Base-by-base conservation (phyloP, 2,888 invertebrate genomes). In the Aleiodes alternator region DNA sequence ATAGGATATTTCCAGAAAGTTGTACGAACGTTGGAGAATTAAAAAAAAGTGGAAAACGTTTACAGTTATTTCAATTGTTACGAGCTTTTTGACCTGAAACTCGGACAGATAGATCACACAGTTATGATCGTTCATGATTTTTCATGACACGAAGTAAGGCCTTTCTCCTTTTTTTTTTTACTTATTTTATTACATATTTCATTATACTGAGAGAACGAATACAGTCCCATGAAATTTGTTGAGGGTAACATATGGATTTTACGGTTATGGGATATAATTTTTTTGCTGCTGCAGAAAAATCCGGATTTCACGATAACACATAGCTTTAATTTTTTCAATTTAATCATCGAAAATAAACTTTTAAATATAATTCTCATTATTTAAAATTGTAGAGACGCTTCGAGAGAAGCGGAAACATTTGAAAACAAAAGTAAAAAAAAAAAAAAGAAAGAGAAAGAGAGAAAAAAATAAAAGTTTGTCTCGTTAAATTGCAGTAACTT, bases 401-500 rank as follows among this genome's bases (percentile, higher is more conserved):
- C 1, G 16, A 16, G 16, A 14, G 12, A 16, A 53, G 16, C 8
- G 14, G 14, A 43, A 43, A 53, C 53, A 43, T 43, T 43, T 43
- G 7, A 43, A 43, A 43, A 43, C 43, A 43, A 43, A 43, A 38
- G 55, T 29, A 12, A 71, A 75, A 76, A 69, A 57, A 38, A 48
- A 23, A 53, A 71, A 51, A 59, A 71, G 34, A 48, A 23, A 31
- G 43, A 64, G 1, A 11, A 34, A 75, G 50, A 4, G 59, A 51
- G 61, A 64, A 61, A 38, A 43, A 61, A 11, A 34, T 34, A 56
- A 66, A 71, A 38, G 14, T 72, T 75, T 55, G 34, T 51, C 34
- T 69, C 31, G 73, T 55, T 73, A 64, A 70, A 59, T 55, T n/a
- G 59, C 57, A 31, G 57, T 59, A 23, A 73, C 61, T 55, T 56